phyloP scores from a whole-genome alignment of 2,113 vertebrate genomes.

The Cyanistes caeruleus region DNA sequence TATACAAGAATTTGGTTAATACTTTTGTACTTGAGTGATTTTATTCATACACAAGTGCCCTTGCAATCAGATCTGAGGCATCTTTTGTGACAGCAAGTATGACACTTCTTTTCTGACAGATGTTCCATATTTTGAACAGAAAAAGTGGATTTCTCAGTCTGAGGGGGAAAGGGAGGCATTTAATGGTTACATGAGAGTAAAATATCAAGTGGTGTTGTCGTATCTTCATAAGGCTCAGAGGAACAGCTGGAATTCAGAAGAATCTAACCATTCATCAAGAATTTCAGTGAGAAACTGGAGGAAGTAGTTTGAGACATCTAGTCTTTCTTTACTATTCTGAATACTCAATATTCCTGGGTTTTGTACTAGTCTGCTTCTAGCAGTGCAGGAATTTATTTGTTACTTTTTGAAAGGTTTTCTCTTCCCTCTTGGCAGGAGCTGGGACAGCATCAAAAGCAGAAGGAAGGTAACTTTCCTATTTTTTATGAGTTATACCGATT shows the following conservation, averaged over 20 bases:
- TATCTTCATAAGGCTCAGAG: background rate
- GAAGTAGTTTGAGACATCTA: background rate
- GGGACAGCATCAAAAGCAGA: background rate
- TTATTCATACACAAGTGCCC: constrained; percentile 43
- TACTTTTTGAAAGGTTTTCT: background rate
- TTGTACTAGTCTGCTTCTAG: background rate
- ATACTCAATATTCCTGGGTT: background rate
- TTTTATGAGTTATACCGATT: background rate
- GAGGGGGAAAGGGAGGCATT: background rate
- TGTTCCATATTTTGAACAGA: constrained; percentile 8
- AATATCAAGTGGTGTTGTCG: background rate
- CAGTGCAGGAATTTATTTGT: background rate
- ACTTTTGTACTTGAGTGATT: constrained; percentile 39
- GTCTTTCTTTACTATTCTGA: background rate
- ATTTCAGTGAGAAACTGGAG: background rate
- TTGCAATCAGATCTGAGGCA: constrained; percentile 56
- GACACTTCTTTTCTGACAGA: constrained; percentile 27
- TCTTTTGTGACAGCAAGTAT: background rate
- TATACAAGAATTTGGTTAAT: constrained; percentile 30
- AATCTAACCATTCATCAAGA: background rate
- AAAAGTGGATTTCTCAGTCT: background rate
- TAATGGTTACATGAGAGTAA: background rate
- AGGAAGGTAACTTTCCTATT: background rate
- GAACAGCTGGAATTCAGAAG: background rate
- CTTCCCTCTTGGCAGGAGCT: background rate